A percentile compares a stretch with the other conserved stretches of the same genome.
phyloP scores from a whole-genome alignment of 2,797 vertebrate genomes.

The Arremon aurantiirostris region DNA sequence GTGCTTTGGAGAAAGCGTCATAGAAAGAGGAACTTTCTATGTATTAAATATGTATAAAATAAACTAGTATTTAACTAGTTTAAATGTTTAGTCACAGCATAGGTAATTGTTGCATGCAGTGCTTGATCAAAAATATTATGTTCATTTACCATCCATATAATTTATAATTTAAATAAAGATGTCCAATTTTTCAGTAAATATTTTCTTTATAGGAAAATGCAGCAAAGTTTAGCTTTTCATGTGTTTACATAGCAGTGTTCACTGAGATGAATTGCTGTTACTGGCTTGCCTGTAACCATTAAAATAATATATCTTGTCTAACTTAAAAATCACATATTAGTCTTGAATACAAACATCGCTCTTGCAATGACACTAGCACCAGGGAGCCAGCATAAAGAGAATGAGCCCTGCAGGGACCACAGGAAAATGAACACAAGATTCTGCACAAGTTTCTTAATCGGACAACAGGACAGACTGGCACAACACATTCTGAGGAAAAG shows the following conservation, averaged over 20 bases:
- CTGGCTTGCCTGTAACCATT: neutral
- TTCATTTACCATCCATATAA: neutral
- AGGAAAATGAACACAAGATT: neutral
- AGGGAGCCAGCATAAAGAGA: neutral
- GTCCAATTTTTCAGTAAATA: neutral
- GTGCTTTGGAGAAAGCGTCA: neutral
- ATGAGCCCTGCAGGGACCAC: neutral
- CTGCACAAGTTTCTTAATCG: neutral
- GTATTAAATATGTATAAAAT: too few relatives aligned
- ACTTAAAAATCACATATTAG: neutral
- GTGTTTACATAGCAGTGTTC: neutral
- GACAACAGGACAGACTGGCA: neutral
- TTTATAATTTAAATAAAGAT: neutral
- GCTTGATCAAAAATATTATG: neutral
- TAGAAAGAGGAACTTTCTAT: neutral
- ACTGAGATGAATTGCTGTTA: neutral
- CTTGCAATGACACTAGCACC: neutral
- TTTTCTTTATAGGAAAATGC: neutral
- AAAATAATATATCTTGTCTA: neutral
- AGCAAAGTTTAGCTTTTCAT: neutral
- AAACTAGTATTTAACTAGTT: neutral
- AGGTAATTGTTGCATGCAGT: neutral
- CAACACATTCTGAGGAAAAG: neutral
- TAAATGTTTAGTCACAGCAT: neutral
- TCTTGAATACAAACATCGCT: neutral